phyloP scores from a whole-genome alignment of 2,113 vertebrate genomes.

The Anthoscopus minutus region DNA sequence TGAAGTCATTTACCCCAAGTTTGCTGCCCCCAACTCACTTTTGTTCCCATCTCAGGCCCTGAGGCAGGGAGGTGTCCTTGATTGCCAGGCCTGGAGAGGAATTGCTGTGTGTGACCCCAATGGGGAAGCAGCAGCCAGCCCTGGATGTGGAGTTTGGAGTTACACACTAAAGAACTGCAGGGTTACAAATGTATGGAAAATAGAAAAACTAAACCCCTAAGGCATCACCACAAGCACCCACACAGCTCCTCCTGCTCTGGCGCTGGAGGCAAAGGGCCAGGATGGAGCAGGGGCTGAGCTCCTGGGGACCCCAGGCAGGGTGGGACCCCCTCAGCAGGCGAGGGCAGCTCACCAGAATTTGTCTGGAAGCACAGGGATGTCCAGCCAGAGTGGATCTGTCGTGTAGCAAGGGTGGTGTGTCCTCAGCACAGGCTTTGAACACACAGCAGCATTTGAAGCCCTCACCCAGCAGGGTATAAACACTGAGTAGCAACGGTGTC shows the following conservation, averaged over 20 bases:
- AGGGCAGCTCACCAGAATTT: neutral
- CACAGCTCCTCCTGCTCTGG: neutral
- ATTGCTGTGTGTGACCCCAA: neutral
- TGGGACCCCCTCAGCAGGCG: neutral
- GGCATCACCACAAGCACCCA: accelerated
- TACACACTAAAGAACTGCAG: accelerated
- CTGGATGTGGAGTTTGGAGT: neutral
- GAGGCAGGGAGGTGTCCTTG: neutral
- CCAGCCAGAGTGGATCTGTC: accelerated
- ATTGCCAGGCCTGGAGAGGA: neutral
- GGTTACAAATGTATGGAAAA: accelerated
- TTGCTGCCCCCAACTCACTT: neutral
- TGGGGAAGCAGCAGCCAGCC: neutral
- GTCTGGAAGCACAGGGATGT: neutral
- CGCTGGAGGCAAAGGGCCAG: neutral
- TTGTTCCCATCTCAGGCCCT: neutral
- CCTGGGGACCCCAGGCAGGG: neutral
- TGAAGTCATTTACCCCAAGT: neutral
- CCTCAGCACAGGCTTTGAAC: neutral
- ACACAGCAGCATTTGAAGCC: accelerated
- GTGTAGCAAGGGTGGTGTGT: accelerated
- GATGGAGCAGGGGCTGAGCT: neutral
- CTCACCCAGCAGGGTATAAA: accelerated
- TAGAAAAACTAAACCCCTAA: accelerated
- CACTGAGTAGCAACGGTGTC: neutral